Percentiles rank a stretch among this genome's conserved stretches.
Conservation (phyloP, 2,888 invertebrate species). For the Charanyca ferruginea region DNA sequence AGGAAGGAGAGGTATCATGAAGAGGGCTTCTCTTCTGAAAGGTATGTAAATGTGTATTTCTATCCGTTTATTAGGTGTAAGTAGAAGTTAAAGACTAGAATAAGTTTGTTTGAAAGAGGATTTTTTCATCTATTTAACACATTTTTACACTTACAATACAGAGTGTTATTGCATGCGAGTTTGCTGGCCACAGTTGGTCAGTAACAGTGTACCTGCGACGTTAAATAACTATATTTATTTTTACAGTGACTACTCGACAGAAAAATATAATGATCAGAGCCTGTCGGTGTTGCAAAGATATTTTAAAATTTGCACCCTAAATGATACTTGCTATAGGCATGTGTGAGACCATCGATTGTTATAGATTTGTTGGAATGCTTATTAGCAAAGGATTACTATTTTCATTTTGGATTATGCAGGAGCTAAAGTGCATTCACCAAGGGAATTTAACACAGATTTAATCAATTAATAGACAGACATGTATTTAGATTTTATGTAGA, state of each 20-base stretch:
- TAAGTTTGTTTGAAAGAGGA: conserved; percentile 42
- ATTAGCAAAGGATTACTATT: conserved; percentile 60
- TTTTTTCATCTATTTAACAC: conserved; percentile 37
- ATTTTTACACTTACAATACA: conserved; percentile 36
- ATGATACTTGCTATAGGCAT: conserved; percentile 85
- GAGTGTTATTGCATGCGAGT: conserved; percentile 75
- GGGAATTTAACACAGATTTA: conserved; percentile 22
- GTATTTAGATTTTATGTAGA: conserved; percentile 24
- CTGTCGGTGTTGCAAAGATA: conserved; percentile 88
- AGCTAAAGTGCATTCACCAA: conserved; percentile 26
- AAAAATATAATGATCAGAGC: conserved; percentile 87
- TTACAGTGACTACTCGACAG: conserved; percentile 90
- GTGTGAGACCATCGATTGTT: conserved; percentile 78
- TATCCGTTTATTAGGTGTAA: conserved; percentile 39
- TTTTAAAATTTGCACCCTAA: conserved; percentile 87
- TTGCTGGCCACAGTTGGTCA: conserved; percentile 67
- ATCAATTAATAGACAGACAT: conserved; percentile 23
- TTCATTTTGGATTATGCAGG: conserved; percentile 51
- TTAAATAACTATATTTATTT: conserved; percentile 90
- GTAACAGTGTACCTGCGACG: conserved; percentile 75
- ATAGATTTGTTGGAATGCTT: conserved; percentile 69
- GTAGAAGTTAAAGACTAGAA: conserved; percentile 38
- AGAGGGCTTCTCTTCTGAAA: conserved; percentile 78
- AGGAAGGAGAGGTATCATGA: conserved; percentile 83
- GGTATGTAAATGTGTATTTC: conserved; percentile 71